These are phyloP conservation scores for Decapterus maruadsi DNA, from an alignment of 2,797 vertebrate species.

Conservation along the genomic window DNA sequence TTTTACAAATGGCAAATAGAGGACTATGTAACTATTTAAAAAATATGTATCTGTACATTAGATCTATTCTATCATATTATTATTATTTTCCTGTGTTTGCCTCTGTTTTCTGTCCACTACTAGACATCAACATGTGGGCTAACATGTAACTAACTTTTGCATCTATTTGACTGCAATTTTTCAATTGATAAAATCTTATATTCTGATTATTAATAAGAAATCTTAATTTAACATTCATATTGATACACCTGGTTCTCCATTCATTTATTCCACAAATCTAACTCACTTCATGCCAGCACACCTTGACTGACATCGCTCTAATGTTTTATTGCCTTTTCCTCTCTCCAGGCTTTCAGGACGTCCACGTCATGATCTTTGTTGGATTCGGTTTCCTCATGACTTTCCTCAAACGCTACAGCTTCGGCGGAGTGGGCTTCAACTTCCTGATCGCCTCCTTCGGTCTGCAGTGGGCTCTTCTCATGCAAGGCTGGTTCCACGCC, in stretches of 20 bases:
- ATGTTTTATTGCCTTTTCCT: constrained; percentile 9
- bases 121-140: background rate
- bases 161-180: background rate
- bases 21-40: background rate
- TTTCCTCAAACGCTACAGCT: constrained; percentile 96
- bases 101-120: background rate
- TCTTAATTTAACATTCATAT: background rate
- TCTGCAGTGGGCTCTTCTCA: constrained; percentile 96
- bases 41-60: background rate
- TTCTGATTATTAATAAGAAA: background rate
- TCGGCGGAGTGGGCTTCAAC: constrained; percentile 93
- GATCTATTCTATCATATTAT: background rate
- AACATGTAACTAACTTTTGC: background rate
- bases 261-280: background rate
- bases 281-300: background rate
- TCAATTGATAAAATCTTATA: background rate
- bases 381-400: constrained; percentile 99
- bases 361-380: constrained; percentile 98
- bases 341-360: constrained; percentile 94
- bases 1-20: background rate
- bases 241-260: background rate
- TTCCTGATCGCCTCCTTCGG: constrained; percentile 96
- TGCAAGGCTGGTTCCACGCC: constrained; percentile 96
- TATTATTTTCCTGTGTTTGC: background rate
- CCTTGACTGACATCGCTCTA: background rate